A percentile compares a stretch with the other conserved stretches of the same genome.
These are phyloP conservation scores for Clistopyga incitator DNA, from an alignment of 2,888 invertebrate species.

Conservation along the genomic window DNA sequence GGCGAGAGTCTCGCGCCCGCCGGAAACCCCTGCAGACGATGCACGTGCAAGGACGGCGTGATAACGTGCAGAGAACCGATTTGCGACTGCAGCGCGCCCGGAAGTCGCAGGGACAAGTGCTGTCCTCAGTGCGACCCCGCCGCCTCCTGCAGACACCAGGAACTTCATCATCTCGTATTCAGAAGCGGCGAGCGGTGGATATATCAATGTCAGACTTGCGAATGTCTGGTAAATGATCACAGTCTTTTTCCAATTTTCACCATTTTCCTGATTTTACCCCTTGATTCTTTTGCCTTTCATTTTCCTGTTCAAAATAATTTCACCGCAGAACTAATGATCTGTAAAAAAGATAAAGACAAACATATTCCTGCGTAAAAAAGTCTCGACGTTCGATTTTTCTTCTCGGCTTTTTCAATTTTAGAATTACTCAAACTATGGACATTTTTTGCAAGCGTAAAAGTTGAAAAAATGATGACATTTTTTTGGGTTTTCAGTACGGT, in stretches of 20 bases:
- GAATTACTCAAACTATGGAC: too few relatives aligned
- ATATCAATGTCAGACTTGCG: conserved; percentile 96
- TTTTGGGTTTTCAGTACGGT: conserved; percentile 87
- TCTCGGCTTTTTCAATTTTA: too few relatives aligned
- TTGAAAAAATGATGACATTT: not conserved
- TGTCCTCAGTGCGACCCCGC: conserved; percentile 93
- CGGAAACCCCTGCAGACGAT: conserved; percentile 85
- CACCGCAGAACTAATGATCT: too few relatives aligned
- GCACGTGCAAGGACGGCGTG: conserved; percentile 86
- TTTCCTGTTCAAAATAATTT: too few relatives aligned
- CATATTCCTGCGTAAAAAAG: too few relatives aligned
- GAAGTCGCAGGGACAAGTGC: conserved; percentile 87
- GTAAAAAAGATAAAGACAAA: too few relatives aligned
- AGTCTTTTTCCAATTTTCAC: not conserved
- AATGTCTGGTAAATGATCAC: conserved; percentile 90
- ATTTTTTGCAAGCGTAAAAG: too few relatives aligned
- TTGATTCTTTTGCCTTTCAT: too few relatives aligned
- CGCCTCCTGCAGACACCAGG: conserved; percentile 92
- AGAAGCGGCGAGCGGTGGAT: conserved; percentile 95
- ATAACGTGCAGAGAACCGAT: conserved; percentile 88
- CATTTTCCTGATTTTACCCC: not conserved
- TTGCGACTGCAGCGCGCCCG: conserved; percentile 89
- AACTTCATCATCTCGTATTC: conserved; percentile 90
- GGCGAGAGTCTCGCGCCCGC: conserved; percentile 85
- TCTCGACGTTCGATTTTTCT: too few relatives aligned